phyloP scores from a whole-genome alignment of 2,888 invertebrate genomes.

The Neoscelio sp. region DNA sequence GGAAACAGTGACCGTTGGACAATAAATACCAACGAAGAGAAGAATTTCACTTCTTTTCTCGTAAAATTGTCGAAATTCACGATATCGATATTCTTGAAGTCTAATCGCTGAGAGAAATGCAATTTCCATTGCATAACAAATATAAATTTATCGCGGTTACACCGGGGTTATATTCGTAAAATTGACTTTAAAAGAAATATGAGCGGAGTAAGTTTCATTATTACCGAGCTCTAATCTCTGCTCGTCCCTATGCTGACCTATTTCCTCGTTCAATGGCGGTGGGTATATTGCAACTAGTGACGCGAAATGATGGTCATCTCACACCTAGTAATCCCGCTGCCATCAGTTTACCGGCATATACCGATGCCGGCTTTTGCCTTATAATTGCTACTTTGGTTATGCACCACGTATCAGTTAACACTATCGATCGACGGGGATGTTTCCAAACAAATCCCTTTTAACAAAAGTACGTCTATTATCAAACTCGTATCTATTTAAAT shows the following conservation, averaged over 20 bases:
- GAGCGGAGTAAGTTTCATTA: slow-evolving; percentile 23
- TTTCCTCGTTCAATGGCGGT: slow-evolving; percentile 34
- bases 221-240: slow-evolving; percentile 34
- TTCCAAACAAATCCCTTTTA: slow-evolving; percentile 8
- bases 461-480: background rate
- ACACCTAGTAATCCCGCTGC: slow-evolving; percentile 36
- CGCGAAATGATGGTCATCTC: slow-evolving; percentile 50
- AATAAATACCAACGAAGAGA: too few relatives aligned
- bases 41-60: too few relatives aligned
- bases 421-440: slow-evolving; percentile 28
- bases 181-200: slow-evolving; percentile 27
- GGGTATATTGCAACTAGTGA: slow-evolving; percentile 43
- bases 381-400: slow-evolving; percentile 28
- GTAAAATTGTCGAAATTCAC: background rate
- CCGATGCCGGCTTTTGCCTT: slow-evolving; percentile 18
- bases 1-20: too few relatives aligned
- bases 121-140: slow-evolving; percentile 36
- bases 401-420: slow-evolving; percentile 26
- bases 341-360: slow-evolving; percentile 23
- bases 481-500: slow-evolving; percentile 16
- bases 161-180: slow-evolving; percentile 11
- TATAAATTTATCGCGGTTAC: slow-evolving; percentile 25
- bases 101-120: slow-evolving; percentile 16
- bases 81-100: background rate
- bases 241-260: slow-evolving; percentile 40